These are phyloP conservation scores for Plectrocnemia conspersa DNA, from an alignment of 1,140 invertebrate species.

Conservation along the genomic window DNA sequence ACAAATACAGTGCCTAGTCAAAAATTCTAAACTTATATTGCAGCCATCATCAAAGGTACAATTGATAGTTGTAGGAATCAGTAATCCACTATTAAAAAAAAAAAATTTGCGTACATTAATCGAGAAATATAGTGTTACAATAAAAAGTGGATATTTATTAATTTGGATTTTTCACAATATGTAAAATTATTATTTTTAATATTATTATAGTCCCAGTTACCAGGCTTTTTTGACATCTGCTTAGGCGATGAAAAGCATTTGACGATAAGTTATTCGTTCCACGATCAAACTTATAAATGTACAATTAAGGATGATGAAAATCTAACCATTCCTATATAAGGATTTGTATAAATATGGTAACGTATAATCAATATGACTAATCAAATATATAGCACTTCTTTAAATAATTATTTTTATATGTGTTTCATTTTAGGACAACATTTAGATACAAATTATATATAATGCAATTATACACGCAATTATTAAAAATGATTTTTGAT, in stretches of 20 bases:
- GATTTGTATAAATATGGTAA: constrained; percentile 1
- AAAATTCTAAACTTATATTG: constrained; percentile 81
- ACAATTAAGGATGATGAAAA: constrained; percentile 75
- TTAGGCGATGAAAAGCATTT: constrained; percentile 89
- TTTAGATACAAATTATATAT: too few relatives aligned
- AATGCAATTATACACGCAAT: too few relatives aligned
- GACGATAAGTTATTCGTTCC: constrained; percentile 81
- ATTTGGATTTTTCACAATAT: constrained; percentile 6
- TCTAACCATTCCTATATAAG: constrained; percentile 64
- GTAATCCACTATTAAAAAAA: not conserved
- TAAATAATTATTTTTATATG: too few relatives aligned
- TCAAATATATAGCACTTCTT: too few relatives aligned
- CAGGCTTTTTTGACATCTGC: constrained; percentile 96
- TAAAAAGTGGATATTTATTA: constrained; percentile 1
- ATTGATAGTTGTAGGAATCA: not conserved
- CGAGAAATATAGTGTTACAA: not conserved
- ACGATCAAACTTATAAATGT: constrained; percentile 70
- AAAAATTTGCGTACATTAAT: not conserved
- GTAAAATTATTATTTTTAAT: not conserved
- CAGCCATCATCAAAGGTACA: constrained; percentile 82
- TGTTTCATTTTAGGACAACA: too few relatives aligned
- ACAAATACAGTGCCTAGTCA: constrained; percentile 89
- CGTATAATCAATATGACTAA: too few relatives aligned
- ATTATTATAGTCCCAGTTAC: constrained; percentile 77
- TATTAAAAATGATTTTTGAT: too few relatives aligned